Evolutionary conservation across 2,797 vertebrate genomes (phyloP), one percentile per base, ranked within the genome.

Genomic region (Siniperca obscura): DNA sequence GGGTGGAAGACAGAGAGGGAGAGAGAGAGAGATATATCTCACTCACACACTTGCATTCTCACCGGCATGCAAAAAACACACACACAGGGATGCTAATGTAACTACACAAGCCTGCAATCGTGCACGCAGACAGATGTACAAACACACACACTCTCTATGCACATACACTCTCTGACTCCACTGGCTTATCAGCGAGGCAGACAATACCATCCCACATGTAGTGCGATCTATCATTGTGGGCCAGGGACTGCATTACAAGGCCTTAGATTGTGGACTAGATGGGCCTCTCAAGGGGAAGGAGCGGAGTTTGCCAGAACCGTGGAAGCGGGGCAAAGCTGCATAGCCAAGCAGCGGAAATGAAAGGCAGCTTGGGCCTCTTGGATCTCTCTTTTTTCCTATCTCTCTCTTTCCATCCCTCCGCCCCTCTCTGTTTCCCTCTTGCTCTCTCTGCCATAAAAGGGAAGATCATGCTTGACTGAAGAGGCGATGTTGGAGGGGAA

Each of bases 191-290:
- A 92, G 89, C 36, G 67, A 93, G 89, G 86, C 92, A 94, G 93
- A 95, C 94, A 95, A 94, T 93, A 89, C 81, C 81, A 64, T 92
- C 92, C 93, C 91, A 88, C 90, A 85, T 93, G 93, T 92, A 89
- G 91, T 36, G 86, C 42, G 86, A 95, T 93, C 90, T 94, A 93
- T 95, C 94, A 94, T 93, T 90, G 92, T 80, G 91, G 91, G 84
- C 83, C 85, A 82, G 91, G 90, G 91, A 95, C 92, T 91, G 92
- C 88, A 93, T 95, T 93, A 93, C 92, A 93, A 92, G 93, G 91
- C 90, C 92, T 93, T 84, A 93, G 94, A 94, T 94, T 92, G 89
- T 90, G 91, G 91, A 89, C 90, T 89, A 91, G 92, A 95, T 93
- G 90, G 86, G 89, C 80, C 88, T 92, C 93, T 93, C 92, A 76